Evolutionary conservation across 64 coral and sea anemone genomes (phyloP).

Genomic region (Pocillopora verrucosa): DNA sequence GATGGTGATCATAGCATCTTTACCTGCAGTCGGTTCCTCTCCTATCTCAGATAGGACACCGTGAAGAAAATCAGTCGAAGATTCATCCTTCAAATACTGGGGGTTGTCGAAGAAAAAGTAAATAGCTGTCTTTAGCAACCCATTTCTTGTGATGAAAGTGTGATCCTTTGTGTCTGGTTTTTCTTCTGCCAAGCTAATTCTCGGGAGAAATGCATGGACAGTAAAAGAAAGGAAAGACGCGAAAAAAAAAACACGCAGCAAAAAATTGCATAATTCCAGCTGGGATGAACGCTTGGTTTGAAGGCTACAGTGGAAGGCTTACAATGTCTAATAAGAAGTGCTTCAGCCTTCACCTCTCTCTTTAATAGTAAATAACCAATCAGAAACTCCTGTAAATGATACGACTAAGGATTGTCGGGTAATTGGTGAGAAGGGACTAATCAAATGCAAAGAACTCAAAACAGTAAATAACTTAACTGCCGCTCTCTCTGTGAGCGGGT

Average conservation of each 20-base stretch:
- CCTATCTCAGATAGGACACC: neutral
- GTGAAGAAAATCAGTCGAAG: constrained; percentile 1
- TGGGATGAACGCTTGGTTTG: too few species aligned
- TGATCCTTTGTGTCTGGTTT: constrained; percentile 21
- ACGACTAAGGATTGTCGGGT: too few species aligned
- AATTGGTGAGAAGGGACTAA: too few species aligned
- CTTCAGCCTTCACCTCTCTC: too few species aligned
- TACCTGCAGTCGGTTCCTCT: neutral
- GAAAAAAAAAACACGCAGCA: neutral
- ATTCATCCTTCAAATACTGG: constrained; percentile 49
- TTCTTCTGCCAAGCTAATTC: neutral
- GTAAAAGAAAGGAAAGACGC: neutral
- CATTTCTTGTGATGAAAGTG: constrained; percentile 14
- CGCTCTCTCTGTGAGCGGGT: too few species aligned
- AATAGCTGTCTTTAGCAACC: neutral
- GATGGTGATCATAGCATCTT: constrained; percentile 28
- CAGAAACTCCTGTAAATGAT: too few species aligned
- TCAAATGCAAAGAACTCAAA: too few species aligned
- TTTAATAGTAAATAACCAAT: too few species aligned
- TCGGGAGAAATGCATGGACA: constrained; percentile 8
- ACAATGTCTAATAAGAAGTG: too few species aligned
- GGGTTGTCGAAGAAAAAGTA: constrained; percentile 32
- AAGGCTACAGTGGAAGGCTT: too few species aligned
- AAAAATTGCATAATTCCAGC: neutral
- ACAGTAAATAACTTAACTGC: too few species aligned